phyloP scores from a whole-genome alignment of 2,888 invertebrate species.

The Hyposoter didymator region DNA sequence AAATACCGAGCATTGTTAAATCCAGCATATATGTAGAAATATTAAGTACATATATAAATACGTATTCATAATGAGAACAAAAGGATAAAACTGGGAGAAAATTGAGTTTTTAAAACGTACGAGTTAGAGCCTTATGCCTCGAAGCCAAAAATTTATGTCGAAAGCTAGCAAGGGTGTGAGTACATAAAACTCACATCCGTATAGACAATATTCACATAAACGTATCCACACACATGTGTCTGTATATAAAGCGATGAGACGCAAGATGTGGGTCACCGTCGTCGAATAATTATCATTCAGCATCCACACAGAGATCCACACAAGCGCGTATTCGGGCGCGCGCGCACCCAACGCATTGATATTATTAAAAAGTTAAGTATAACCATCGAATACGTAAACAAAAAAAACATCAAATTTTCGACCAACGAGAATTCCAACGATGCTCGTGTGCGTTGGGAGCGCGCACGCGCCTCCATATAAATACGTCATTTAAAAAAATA shows the following conservation, averaged over 20 bases:
- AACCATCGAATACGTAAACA: not conserved
- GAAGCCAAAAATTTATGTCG: not conserved
- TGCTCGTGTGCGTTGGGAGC: conserved; percentile 11
- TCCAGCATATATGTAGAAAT: conserved; percentile 10
- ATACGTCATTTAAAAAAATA: conserved; percentile 4
- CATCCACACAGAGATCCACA: conserved; percentile 65
- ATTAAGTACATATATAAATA: conserved; percentile 9
- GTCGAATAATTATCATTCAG: conserved; percentile 71
- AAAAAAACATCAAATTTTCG: not conserved
- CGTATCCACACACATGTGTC: not conserved
- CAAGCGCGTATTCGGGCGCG: conserved; percentile 33
- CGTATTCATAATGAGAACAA: conserved; percentile 13
- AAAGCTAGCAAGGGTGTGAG: not conserved
- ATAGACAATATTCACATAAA: conserved; percentile 1
- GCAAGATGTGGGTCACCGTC: conserved; percentile 69
- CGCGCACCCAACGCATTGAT: conserved; percentile 48
- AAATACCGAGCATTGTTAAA: conserved; percentile 28
- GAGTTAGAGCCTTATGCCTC: not conserved
- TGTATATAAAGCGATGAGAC: conserved; percentile 60
- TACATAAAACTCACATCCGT: conserved; percentile 22
- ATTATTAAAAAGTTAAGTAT: not conserved
- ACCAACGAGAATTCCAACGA: not conserved
- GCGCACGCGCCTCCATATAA: conserved; percentile 24
- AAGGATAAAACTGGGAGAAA: conserved; percentile 8
- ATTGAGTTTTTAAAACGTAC: conserved; percentile 17